These are phyloP conservation scores for Hydrolagus affinis DNA, from an alignment of 2,113 vertebrate species.

Conservation along the genomic window DNA sequence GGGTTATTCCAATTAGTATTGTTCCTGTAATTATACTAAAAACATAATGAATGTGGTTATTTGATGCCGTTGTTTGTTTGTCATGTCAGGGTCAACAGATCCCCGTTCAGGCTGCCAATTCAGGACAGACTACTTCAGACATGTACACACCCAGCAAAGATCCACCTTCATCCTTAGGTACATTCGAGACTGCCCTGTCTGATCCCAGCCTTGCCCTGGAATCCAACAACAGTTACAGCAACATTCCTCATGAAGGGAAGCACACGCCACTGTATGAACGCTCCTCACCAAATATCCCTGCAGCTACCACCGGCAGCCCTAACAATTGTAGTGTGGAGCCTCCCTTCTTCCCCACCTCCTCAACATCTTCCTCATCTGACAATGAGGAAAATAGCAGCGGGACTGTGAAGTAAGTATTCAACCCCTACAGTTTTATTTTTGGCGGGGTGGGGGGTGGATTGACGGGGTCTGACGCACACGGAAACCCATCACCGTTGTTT, in stretches of 20 bases:
- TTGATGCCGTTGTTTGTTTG: neutral
- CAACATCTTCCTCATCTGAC: constrained; percentile 74
- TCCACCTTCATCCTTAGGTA: constrained; percentile 35
- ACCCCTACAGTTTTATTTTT: neutral
- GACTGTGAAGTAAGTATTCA: constrained; percentile 74
- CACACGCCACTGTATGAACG: constrained; percentile 88
- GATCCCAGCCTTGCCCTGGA: constrained; percentile 63
- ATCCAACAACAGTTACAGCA: constrained; percentile 72
- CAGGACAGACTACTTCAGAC: constrained; percentile 52
- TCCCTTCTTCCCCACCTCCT: constrained; percentile 69
- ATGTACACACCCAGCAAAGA: constrained; percentile 18
- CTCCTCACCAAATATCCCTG: constrained; percentile 71
- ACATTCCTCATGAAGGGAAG: constrained; percentile 84
- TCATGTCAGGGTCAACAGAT: constrained; percentile 58
- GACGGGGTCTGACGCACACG: too few relatives aligned
- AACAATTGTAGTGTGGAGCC: constrained; percentile 62
- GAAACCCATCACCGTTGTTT: too few relatives aligned
- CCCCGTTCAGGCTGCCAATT: constrained; percentile 52
- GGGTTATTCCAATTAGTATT: too few relatives aligned
- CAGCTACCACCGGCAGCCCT: constrained; percentile 62
- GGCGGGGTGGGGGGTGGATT: neutral
- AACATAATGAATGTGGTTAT: neutral
- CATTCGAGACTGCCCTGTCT: constrained; percentile 59
- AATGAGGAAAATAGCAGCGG: constrained; percentile 73
- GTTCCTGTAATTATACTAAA: too few relatives aligned